Evolutionary conservation across 2,888 invertebrate species (phyloP).

Genomic region (Uropetala carovei): DNA sequence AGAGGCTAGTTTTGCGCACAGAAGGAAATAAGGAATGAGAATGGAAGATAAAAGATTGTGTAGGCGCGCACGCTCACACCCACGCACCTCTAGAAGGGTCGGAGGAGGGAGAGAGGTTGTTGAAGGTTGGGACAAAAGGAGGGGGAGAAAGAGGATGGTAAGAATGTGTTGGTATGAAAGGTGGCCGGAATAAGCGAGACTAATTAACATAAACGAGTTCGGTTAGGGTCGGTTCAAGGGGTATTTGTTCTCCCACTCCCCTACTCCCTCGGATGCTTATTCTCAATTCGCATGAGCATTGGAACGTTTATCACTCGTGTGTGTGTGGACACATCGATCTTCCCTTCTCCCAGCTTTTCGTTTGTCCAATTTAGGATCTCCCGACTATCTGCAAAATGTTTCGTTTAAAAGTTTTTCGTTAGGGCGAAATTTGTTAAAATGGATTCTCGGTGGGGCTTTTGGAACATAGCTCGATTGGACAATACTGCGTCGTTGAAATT

Average conservation of each 20-base stretch:
- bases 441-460: no score
- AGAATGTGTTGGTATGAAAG: neutral
- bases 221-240: constrained; percentile 6
- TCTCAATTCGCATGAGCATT: constrained; percentile 35
- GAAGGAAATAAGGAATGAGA: neutral
- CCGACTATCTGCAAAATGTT: no score
- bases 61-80: neutral
- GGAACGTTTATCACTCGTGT: neutral
- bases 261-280: neutral
- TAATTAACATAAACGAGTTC: constrained; percentile 63
- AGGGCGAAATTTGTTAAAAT: no score
- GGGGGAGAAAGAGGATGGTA: neutral
- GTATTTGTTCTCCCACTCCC: neutral
- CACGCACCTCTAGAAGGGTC: neutral
- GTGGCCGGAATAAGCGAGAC: neutral
- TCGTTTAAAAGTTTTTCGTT: no score
- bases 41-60: constrained; percentile 2
- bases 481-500: no score
- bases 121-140: neutral
- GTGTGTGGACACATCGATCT: neutral
- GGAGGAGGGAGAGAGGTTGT: neutral
- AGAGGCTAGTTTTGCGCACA: neutral
- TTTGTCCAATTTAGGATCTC: no score
- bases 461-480: no score
- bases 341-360: no score